Percentiles rank a stretch among this genome's conserved stretches.
These are phyloP conservation scores for Epizoanthus scotinus DNA, from an alignment of 92 coral and sea anemone genomes.

Conservation along the genomic window DNA sequence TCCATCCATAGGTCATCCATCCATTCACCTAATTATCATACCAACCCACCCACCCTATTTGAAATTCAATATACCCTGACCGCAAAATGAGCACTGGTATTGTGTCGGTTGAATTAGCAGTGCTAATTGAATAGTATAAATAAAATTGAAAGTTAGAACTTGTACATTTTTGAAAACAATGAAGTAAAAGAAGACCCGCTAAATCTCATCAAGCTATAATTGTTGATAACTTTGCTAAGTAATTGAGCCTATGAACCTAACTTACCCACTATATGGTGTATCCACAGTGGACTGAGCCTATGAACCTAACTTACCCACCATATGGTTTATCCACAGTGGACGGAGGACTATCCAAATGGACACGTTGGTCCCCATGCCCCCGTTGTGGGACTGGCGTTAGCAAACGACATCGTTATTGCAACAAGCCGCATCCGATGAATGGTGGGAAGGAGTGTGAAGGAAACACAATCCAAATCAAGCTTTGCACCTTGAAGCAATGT, in stretches of 20 bases:
- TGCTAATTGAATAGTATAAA: no score
- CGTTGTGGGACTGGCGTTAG: constrained; percentile 61
- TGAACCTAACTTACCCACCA: not conserved
- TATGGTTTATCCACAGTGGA: constrained; percentile 50
- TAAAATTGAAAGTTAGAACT: no score
- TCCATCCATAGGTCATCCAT: no score
- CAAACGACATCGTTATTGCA: constrained; percentile 65
- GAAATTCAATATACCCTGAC: no score
- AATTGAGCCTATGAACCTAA: not conserved
- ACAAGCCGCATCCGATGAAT: constrained; percentile 66
- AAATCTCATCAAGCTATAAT: no score
- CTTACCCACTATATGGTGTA: not conserved
- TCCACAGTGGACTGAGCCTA: constrained; percentile 61
- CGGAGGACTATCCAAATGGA: constrained; percentile 69
- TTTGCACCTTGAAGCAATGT: constrained; percentile 55
- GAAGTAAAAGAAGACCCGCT: no score
- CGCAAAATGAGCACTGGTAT: no score
- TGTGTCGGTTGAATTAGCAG: no score
- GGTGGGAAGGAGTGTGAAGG: constrained; percentile 72
- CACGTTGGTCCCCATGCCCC: constrained; percentile 70
- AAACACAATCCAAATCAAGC: constrained; percentile 41
- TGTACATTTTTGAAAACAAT: no score
- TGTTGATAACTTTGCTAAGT: not conserved
- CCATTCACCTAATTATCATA: no score
- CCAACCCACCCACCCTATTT: no score